phyloP scores from a whole-genome alignment of 2,888 invertebrate species.

The Acanthococcus lagerstroemiae region DNA sequence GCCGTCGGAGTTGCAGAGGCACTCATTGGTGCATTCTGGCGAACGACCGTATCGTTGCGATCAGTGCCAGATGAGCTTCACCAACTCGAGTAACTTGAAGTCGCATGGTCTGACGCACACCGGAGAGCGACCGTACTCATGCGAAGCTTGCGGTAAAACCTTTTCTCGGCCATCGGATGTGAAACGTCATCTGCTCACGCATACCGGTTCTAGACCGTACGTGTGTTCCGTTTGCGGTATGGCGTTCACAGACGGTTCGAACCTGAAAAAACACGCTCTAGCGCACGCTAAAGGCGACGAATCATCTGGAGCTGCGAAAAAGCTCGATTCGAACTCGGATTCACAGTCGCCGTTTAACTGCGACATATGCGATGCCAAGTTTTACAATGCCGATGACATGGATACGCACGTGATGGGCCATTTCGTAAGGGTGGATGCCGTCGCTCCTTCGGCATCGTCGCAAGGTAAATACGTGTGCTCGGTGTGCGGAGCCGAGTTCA shows the following conservation, averaged over 20 bases:
- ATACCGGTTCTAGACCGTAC: slow-evolving; percentile 54
- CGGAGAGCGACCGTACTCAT: slow-evolving; percentile 35
- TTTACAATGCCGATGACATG: slow-evolving; percentile 36
- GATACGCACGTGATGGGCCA: slow-evolving; percentile 36
- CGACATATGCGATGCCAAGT: slow-evolving; percentile 37
- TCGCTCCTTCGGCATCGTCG: slow-evolving; percentile 34
- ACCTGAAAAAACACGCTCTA: slow-evolving; percentile 56
- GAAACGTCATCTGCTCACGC: slow-evolving; percentile 50
- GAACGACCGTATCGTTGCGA: slow-evolving; percentile 38
- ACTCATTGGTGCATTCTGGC: slow-evolving; percentile 38
- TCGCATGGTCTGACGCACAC: slow-evolving; percentile 36
- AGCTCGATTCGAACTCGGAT: background rate
- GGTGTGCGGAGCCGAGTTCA: slow-evolving; percentile 32
- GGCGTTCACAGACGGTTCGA: slow-evolving; percentile 54
- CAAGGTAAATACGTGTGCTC: slow-evolving; percentile 31
- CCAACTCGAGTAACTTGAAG: slow-evolving; percentile 36
- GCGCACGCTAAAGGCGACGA: slow-evolving; percentile 45
- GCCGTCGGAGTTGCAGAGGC: slow-evolving; percentile 38
- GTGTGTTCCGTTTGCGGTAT: slow-evolving; percentile 50
- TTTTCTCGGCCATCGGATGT: slow-evolving; percentile 37
- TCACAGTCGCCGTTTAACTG: slow-evolving; percentile 36
- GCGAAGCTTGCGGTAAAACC: slow-evolving; percentile 36
- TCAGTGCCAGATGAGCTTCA: slow-evolving; percentile 37
- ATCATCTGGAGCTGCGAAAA: background rate
- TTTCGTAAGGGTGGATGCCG: slow-evolving; percentile 33